Conservation (phyloP, 2,113 vertebrate species). For the Scopus umbretta region DNA sequence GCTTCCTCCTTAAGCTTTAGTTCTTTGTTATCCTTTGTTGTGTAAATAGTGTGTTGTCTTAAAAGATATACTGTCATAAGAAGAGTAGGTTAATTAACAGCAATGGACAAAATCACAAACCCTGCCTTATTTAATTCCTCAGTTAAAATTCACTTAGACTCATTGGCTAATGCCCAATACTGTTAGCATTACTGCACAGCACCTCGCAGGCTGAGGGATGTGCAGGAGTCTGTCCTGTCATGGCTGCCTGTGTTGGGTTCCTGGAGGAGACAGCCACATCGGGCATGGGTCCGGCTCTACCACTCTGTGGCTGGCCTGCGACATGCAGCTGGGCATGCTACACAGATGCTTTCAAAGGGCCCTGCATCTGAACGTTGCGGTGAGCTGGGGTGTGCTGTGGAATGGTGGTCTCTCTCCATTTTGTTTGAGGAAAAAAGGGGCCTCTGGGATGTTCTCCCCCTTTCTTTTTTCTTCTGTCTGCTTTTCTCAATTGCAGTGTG, state of each 20-base stretch:
- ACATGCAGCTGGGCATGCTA: not conserved
- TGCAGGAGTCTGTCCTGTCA: not conserved
- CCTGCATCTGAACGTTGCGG: rapidly evolving
- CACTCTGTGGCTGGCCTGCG: not conserved
- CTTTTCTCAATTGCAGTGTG: not conserved
- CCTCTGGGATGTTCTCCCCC: not conserved
- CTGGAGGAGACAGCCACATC: rapidly evolving
- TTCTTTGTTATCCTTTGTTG: not conserved
- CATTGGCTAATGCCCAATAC: not conserved
- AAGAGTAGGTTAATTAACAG: not conserved
- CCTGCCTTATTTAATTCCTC: not conserved
- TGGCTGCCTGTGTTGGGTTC: not conserved
- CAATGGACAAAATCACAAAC: not conserved
- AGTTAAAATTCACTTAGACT: not conserved
- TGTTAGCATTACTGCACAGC: not conserved
- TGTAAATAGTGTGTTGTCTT: not conserved
- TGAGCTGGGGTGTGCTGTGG: not conserved
- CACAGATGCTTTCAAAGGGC: rapidly evolving
- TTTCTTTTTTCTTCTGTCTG: not conserved
- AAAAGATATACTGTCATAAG: not conserved
- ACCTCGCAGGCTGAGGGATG: not conserved
- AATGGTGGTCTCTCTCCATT: rapidly evolving
- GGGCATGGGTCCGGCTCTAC: not conserved
- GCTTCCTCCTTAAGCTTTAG: not conserved
- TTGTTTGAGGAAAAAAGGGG: not conserved